Evolutionary conservation across 1,140 invertebrate species (phyloP).

Genomic region (Brachionus calyciflorus): DNA sequence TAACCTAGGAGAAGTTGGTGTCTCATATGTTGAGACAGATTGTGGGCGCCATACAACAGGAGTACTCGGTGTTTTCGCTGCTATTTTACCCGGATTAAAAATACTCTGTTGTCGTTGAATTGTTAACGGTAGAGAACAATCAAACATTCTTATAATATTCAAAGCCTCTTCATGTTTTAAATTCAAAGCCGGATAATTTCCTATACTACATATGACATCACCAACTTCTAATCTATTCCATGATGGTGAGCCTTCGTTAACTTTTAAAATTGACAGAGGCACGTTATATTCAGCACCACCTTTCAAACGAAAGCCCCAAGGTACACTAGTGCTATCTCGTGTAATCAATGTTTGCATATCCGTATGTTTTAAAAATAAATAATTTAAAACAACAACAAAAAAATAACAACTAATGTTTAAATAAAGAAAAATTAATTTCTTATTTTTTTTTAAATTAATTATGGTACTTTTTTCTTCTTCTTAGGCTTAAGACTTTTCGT

Average conservation of each 20-base stretch:
- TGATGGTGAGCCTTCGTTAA: slow-evolving; percentile 19
- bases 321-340: not conserved
- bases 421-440: too few species aligned
- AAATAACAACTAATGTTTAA: too few species aligned
- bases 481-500: not conserved
- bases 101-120: slow-evolving; percentile 22
- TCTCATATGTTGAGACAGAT: slow-evolving; percentile 7
- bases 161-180: slow-evolving; percentile 42
- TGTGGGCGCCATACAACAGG: slow-evolving; percentile 28
- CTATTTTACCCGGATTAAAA: not conserved
- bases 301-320: slow-evolving; percentile 47
- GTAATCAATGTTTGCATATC: slow-evolving; percentile 27
- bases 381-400: too few species aligned
- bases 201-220: slow-evolving; percentile 37
- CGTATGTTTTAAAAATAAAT: not conserved
- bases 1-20: not conserved
- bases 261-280: slow-evolving; percentile 42
- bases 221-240: slow-evolving; percentile 11
- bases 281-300: slow-evolving; percentile 43
- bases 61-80: not conserved
- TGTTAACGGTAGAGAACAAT: slow-evolving; percentile 19
- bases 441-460: too few species aligned
- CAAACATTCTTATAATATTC: slow-evolving; percentile 46
- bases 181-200: not conserved
- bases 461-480: too few species aligned